A percentile compares a stretch with the other conserved stretches of the same genome.
These are phyloP conservation scores for Hyperoplus lanceolatus DNA, from an alignment of 2,797 vertebrate genomes.

Conservation along the genomic window DNA sequence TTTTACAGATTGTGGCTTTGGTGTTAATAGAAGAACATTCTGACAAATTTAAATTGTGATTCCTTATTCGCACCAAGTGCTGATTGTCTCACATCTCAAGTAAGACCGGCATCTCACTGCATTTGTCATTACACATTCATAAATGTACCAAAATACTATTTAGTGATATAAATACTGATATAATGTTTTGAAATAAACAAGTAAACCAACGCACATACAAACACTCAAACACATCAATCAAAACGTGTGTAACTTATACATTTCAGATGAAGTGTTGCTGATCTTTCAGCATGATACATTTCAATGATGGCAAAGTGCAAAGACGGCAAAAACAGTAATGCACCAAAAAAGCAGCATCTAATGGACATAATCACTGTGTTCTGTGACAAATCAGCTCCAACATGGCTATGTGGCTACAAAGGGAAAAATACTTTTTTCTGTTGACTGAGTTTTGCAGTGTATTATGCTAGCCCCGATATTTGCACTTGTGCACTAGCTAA, in stretches of 20 bases:
- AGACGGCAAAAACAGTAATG: slow-evolving; percentile 74
- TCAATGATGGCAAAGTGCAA: slow-evolving; percentile 79
- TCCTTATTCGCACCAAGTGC: slow-evolving; percentile 66
- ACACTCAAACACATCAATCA: slow-evolving; percentile 80
- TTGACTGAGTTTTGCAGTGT: slow-evolving; percentile 57
- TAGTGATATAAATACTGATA: slow-evolving; percentile 78
- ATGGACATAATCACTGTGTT: slow-evolving; percentile 67
- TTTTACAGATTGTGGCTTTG: slow-evolving; percentile 78
- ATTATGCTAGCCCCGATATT: slow-evolving; percentile 52
- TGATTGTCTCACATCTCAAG: slow-evolving; percentile 77
- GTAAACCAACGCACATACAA: slow-evolving; percentile 77
- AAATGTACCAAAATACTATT: slow-evolving; percentile 81
- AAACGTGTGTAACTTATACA: slow-evolving; percentile 69
- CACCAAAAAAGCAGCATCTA: slow-evolving; percentile 76
- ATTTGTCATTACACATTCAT: slow-evolving; percentile 73
- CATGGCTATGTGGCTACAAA: slow-evolving; percentile 57
- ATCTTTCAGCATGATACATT: slow-evolving; percentile 68
- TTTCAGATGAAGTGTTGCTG: slow-evolving; percentile 69
- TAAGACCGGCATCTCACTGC: slow-evolving; percentile 65
- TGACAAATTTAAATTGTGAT: slow-evolving; percentile 57
- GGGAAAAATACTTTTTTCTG: slow-evolving; percentile 55
- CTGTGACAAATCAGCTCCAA: slow-evolving; percentile 68
- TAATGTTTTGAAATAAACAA: slow-evolving; percentile 67
- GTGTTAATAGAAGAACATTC: slow-evolving; percentile 67
- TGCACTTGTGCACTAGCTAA: slow-evolving; percentile 48